These are phyloP conservation scores for Vireo altiloquus DNA, from an alignment of 2,113 vertebrate species.

Conservation along the genomic window DNA sequence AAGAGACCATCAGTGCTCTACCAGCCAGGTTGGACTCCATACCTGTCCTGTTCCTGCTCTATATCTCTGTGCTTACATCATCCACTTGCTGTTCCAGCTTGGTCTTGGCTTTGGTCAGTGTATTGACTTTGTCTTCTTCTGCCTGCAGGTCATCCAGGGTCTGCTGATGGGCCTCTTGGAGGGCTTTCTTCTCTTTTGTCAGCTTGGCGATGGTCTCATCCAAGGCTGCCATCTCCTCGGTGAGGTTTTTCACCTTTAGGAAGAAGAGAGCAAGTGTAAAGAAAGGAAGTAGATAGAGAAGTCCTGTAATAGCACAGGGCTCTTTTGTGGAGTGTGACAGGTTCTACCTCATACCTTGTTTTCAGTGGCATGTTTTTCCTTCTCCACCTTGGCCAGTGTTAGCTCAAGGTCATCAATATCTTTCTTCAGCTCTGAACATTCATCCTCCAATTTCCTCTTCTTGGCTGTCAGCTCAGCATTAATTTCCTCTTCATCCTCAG, in stretches of 20 bases:
- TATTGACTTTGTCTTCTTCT: neutral
- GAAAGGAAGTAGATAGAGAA: too few relatives aligned
- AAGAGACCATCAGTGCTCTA: too few relatives aligned
- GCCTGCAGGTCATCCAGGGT: slow-evolving; percentile 5
- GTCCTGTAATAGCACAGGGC: neutral
- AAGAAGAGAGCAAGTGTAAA: neutral
- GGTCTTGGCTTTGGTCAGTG: too few relatives aligned
- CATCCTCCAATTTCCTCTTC: slow-evolving; percentile 78
- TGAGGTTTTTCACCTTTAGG: slow-evolving; percentile 80
- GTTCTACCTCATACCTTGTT: too few relatives aligned
- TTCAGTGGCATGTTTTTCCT: too few relatives aligned
- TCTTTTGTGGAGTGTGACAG: neutral
- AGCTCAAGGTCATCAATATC: slow-evolving; percentile 78
- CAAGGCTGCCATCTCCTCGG: slow-evolving; percentile 83
- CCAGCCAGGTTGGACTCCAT: too few relatives aligned
- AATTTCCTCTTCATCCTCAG: slow-evolving; percentile 82
- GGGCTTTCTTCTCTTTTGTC: slow-evolving; percentile 74
- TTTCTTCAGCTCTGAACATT: slow-evolving; percentile 80
- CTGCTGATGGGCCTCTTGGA: slow-evolving; percentile 71
- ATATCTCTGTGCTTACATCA: too few relatives aligned
- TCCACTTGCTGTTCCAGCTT: too few relatives aligned
- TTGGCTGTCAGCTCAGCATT: slow-evolving; percentile 78
- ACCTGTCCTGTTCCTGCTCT: too few relatives aligned
- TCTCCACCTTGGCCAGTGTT: neutral
- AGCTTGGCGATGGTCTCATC: slow-evolving; percentile 83